Base-by-base conservation (phyloP, 1,140 invertebrate genomes). In the Meloidogyne floridensis region DNA sequence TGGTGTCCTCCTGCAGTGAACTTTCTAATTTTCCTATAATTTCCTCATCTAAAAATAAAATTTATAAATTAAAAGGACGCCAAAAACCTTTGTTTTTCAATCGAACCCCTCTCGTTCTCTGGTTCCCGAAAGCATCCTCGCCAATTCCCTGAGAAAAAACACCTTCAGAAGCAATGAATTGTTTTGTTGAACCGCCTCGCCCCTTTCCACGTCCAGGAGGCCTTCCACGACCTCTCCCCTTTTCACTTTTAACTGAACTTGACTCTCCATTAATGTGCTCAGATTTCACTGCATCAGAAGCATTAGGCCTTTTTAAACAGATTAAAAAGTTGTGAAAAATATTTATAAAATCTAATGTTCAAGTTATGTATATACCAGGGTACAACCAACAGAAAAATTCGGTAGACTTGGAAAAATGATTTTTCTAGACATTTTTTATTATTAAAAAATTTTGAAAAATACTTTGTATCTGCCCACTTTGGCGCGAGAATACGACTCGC, bases 71-170 rank as follows among this genome's bases (percentile, higher is more conserved):
- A 6, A 0, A 20, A 56, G 32, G 20, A 74, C 2, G 59, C 32
- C 3, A 80, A 42, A 80, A 47, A 42, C 79, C 20, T 74, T 47
- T 74, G 71, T 53, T 70, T 18, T 71, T 53, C 77, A 53, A 59
- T 70, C 72, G 8, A 69, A 71, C n/a, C 53, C 72, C 75, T 80
- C 72, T 20, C n/a, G 72, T 80, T 80, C 65, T 20, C 6, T 76
- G 76, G 18, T 20, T 81, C 69, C 18, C 20, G 18, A 54, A 7
- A 47, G 20, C 43, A 32, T 51, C 72, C 2, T 80, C 80, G 9
- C 72, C 80, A 56, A 80, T 70, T 32, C 80, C 80, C n/a, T 76
- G 72, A 13, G 80, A 80, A 80, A 80, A 80, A 13, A 80, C 56
- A 15, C 80, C 80, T 59, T 80, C 80, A 15, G 80, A 80, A 20